Percentiles rank a stretch among this genome's conserved stretches.
Conservation (phyloP, 1,140 invertebrate species). For the Drosophila lowei region DNA sequence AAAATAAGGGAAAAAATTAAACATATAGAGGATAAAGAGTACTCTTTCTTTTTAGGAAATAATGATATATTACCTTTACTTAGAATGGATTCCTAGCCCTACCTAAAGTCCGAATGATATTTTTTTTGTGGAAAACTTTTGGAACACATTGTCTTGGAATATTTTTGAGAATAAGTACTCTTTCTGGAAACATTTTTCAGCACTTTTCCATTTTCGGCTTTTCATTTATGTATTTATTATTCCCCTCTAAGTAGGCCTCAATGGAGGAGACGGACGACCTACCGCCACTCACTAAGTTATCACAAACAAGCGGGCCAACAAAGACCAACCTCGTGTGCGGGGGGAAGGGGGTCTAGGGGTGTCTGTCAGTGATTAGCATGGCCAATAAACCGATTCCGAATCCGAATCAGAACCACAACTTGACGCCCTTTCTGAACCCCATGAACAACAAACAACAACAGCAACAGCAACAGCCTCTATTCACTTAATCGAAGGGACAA, state of each 20-base stretch:
- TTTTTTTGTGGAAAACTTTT: too few species aligned
- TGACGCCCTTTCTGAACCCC: constrained; percentile 53
- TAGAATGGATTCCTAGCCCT: too few species aligned
- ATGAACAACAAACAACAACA: constrained; percentile 14
- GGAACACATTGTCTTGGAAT: too few species aligned
- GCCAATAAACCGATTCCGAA: constrained; percentile 59
- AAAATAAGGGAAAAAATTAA: too few species aligned
- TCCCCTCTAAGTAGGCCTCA: background rate
- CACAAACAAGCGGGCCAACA: constrained; percentile 17
- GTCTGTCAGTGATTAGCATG: constrained; percentile 48
- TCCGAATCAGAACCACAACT: constrained; percentile 42
- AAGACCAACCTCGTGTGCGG: background rate
- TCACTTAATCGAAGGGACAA: constrained; percentile 23
- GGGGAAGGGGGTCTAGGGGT: background rate
- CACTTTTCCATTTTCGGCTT: too few species aligned
- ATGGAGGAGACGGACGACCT: background rate
- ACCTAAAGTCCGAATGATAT: too few species aligned
- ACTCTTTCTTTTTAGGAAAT: too few species aligned
- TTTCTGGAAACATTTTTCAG: too few species aligned
- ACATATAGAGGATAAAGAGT: too few species aligned
- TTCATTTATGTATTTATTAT: background rate
- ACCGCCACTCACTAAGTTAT: constrained; percentile 28
- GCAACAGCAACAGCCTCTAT: background rate
- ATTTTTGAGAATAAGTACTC: too few species aligned
- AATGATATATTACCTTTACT: too few species aligned